Percentiles rank a stretch among this genome's conserved stretches.
Conservation (phyloP, 1,140 invertebrate genomes). For the Drosophila dunni region DNA sequence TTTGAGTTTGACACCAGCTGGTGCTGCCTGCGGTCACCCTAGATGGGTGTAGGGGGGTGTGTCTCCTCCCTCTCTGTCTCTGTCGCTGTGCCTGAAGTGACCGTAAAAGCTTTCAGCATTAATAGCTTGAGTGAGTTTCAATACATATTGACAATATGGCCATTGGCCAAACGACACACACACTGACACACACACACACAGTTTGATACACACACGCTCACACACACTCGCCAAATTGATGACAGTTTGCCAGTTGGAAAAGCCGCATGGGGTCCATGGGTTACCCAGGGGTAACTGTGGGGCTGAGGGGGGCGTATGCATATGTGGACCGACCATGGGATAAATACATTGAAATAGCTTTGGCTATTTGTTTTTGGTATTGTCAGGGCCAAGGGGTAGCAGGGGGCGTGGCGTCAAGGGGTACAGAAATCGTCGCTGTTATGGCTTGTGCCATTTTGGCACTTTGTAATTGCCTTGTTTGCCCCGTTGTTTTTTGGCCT, state of each 20-base stretch:
- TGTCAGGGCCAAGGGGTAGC: neutral
- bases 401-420: neutral
- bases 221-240: conserved; percentile 71
- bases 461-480: conserved; percentile 82
- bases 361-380: conserved; percentile 78
- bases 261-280: conserved; percentile 64
- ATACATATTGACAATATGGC: conserved; percentile 82
- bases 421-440: conserved; percentile 58
- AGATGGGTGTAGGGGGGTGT: neutral
- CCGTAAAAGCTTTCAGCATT: conserved; percentile 82
- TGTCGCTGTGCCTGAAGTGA: conserved; percentile 68
- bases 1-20: conserved; percentile 84
- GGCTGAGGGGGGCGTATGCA: conserved; percentile 59
- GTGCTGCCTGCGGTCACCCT: conserved; percentile 73
- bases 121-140: conserved; percentile 82
- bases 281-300: conserved; percentile 4
- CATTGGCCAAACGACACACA: conserved; percentile 68
- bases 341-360: conserved; percentile 82
- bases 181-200: conserved; percentile 35
- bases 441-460: conserved; percentile 80
- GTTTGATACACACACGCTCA: conserved; percentile 20
- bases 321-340: conserved; percentile 70
- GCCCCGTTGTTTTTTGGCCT: conserved; percentile 68
- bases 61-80: conserved; percentile 1
- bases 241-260: conserved; percentile 82